Evolutionary conservation across 2,113 vertebrate genomes (phyloP), one percentile per base, ranked within the genome.

Genomic region (Caracal caracal): DNA sequence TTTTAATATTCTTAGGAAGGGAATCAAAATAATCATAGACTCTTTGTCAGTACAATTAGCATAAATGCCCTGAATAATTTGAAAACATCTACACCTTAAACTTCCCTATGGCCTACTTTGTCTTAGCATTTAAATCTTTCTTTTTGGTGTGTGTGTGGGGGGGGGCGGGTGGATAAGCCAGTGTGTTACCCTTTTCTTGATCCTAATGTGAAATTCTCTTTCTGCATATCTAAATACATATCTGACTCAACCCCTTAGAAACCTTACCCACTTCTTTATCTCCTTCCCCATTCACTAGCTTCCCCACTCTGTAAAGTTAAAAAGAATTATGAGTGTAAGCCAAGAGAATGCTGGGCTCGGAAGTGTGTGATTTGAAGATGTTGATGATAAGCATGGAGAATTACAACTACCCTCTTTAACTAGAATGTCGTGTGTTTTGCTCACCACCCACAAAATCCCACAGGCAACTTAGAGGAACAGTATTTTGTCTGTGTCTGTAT

Each of bases 11-110:
- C 92, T 97, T 92, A 88, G 83, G 61, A 61, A 96, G 37, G 84
- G n/a, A 96, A 96, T 90, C 96, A 97, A 97, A 97, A 97, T 94
- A 95, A 97, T 85, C 87, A 89, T 76, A 97, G 93, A 85, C 17
- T 95, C 76, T 95, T 96, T 95, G 92, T 96, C 86, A 93, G 95
- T 88, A 59, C 86, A 93, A 88, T 97, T 97, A 97, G 84, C 87
- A 95, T 95, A 93, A 97, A 92, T 95, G 51, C 80, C 90, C 68
- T 95, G 89, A 91, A 94, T 90, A 89, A 88, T 95, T 84, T 93
- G 90, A 94, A 96, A 97, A 92, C 53, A 96, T 88, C 80, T 90
- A 88, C 28, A 94, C 33, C 93, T 96, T 93, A 65, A 93, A 82
- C 68, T 70, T 96, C 35, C 5, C 78, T 94, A 6, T 65, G 35